Percentiles rank a stretch among this genome's conserved stretches.
These are phyloP conservation scores for Tineola bisselliella DNA, from an alignment of 2,888 invertebrate species.

Conservation along the genomic window DNA sequence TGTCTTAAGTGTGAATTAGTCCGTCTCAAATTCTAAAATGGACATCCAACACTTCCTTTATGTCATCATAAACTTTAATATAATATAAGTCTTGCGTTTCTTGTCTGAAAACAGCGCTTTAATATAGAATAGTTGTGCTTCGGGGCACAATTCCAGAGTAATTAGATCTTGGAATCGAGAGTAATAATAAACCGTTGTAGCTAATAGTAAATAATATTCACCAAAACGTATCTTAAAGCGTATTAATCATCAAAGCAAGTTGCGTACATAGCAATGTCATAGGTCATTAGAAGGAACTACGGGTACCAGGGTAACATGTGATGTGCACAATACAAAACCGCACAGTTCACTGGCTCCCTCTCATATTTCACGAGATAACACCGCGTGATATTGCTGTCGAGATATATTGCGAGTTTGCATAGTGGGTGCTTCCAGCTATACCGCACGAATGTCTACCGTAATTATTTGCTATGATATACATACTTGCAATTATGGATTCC, in stretches of 20 bases:
- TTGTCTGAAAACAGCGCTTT: not conserved
- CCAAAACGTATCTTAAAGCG: not conserved
- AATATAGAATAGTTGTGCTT: not conserved
- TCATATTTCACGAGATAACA: conserved; percentile 13
- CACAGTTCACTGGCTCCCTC: conserved; percentile 11
- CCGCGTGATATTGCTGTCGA: conserved; percentile 12
- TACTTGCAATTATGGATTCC: not conserved
- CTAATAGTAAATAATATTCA: not conserved
- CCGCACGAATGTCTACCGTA: not conserved
- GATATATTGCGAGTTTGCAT: conserved; percentile 13
- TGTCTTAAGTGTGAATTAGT: not conserved
- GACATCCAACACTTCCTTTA: not conserved
- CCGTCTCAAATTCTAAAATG: not conserved
- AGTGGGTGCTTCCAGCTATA: not conserved
- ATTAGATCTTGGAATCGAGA: not conserved
- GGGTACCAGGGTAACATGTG: conserved; percentile 4
- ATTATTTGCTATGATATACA: not conserved
- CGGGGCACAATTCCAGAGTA: not conserved
- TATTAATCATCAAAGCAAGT: not conserved
- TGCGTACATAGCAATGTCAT: not conserved
- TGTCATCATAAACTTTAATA: not conserved
- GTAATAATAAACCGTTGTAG: not conserved
- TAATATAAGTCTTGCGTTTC: not conserved
- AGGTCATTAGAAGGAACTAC: conserved; percentile 1
- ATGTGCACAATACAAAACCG: conserved; percentile 11